Evolutionary conservation across 2,113 vertebrate genomes (phyloP).

Genomic region (Caracal caracal): DNA sequence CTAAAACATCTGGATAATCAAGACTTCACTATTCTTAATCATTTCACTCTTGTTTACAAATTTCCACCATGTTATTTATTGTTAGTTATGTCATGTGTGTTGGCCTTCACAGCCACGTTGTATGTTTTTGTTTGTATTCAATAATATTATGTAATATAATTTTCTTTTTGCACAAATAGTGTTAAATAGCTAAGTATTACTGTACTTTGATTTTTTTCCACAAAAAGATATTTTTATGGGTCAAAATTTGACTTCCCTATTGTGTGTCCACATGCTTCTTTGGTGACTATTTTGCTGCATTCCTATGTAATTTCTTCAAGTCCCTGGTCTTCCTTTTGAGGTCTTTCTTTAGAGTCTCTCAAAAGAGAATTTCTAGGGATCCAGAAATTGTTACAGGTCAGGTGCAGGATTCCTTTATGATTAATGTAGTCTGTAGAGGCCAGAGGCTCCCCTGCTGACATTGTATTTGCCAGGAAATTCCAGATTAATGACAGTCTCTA

Average conservation of each 20-base stretch:
- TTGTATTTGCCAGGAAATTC: background rate
- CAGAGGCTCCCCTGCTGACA: background rate
- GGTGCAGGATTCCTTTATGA: background rate
- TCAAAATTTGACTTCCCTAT: background rate
- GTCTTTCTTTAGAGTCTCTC: background rate
- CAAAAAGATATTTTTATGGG: background rate
- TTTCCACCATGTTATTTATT: background rate
- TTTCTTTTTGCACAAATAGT: background rate
- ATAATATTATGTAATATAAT: background rate
- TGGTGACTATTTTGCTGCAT: background rate
- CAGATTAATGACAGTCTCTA: background rate
- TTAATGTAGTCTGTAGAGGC: background rate
- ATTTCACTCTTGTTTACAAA: constrained; percentile 12
- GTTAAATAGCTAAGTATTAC: background rate
- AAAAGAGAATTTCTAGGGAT: background rate
- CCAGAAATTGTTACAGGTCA: background rate
- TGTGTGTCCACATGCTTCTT: background rate
- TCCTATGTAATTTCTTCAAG: background rate
- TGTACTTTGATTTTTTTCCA: background rate
- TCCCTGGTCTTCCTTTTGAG: background rate
- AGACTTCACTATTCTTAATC: constrained; percentile 34
- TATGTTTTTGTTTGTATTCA: background rate
- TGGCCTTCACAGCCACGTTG: background rate
- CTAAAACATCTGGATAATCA: constrained; percentile 8
- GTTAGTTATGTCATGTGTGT: background rate